Conservation (phyloP, 2,113 vertebrate genomes). For the Montifringilla adamsi region DNA sequence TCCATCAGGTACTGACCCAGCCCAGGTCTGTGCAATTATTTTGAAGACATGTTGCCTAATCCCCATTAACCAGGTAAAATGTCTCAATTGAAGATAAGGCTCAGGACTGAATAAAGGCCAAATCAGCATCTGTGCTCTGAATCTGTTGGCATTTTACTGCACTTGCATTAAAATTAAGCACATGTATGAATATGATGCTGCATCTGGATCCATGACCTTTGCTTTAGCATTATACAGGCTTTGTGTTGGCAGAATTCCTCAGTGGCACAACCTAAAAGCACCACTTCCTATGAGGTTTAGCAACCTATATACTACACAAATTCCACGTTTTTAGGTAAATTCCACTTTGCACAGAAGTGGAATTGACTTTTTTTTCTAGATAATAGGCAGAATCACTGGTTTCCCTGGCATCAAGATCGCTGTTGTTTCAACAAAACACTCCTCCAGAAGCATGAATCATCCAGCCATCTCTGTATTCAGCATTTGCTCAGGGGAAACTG, state of each 20-base stretch:
- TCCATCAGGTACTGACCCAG: background rate
- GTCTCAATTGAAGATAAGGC: background rate
- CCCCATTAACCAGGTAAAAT: background rate
- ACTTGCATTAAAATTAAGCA: background rate
- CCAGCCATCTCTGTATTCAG: background rate
- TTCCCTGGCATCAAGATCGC: background rate
- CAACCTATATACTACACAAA: background rate
- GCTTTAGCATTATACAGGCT: background rate
- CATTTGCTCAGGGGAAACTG: background rate
- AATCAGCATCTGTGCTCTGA: background rate
- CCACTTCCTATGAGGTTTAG: background rate
- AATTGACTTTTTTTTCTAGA: background rate
- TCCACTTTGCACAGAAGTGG: background rate
- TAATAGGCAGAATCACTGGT: background rate
- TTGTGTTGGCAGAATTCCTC: background rate
- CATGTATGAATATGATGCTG: background rate
- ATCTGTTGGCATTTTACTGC: background rate
- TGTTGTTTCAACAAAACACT: slow-evolving; percentile 22
- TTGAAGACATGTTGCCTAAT: background rate
- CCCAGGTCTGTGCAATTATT: background rate
- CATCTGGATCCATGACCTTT: background rate
- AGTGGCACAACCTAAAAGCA: background rate
- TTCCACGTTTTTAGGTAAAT: background rate
- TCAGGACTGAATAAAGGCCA: background rate
- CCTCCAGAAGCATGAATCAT: slow-evolving; percentile 19